phyloP scores from a whole-genome alignment of 2,797 vertebrate species.

The Crenuchus spilurus region DNA sequence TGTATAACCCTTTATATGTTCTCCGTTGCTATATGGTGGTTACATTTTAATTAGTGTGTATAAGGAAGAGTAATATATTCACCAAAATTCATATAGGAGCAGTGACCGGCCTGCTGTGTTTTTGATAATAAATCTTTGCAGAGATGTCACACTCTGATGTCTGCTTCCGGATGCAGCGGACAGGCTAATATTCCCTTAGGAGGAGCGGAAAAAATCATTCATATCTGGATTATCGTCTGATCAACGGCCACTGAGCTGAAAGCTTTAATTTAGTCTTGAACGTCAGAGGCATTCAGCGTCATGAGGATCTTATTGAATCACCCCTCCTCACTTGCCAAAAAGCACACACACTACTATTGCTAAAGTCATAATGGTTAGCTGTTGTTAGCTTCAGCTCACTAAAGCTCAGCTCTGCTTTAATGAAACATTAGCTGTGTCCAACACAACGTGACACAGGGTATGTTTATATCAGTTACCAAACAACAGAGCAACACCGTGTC shows the following conservation, averaged over 20 bases:
- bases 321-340: neutral
- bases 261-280: conserved; percentile 32
- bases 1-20: too few species aligned
- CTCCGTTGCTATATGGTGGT: too few species aligned
- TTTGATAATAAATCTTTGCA: neutral
- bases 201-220: neutral
- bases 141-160: conserved; percentile 9
- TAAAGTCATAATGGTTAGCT: neutral
- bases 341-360: neutral
- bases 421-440: conserved; percentile 4
- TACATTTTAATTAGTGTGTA: neutral
- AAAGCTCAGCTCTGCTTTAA: conserved; percentile 9
- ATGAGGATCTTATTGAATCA: conserved; percentile 5
- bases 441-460: neutral
- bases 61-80: neutral
- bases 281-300: conserved; percentile 16
- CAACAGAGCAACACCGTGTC: conserved; percentile 1
- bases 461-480: neutral
- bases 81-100: neutral
- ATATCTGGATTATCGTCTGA: conserved; percentile 2
- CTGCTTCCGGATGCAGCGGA: neutral
- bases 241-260: conserved; percentile 11
- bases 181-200: conserved; percentile 15
- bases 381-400: conserved; percentile 2
- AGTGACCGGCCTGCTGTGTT: neutral